Evolutionary conservation across 1,140 invertebrate species (phyloP), one percentile per base, ranked within the genome.

Genomic region (Liolophura sinensis): DNA sequence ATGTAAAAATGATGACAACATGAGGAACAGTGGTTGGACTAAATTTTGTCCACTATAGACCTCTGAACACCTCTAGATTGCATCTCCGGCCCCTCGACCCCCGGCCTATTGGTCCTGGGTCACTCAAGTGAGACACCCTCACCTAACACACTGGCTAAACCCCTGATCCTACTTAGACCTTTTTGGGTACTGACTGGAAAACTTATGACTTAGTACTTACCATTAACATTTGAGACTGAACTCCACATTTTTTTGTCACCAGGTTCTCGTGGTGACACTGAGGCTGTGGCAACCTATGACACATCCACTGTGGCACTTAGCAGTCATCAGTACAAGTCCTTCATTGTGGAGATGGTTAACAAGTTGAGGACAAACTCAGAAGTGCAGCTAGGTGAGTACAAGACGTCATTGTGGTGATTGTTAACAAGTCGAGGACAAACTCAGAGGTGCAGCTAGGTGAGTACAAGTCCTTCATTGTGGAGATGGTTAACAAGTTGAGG

Each of bases 401-500:
- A 57, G 16, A 27, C 31, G 3, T 58, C 81, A 89, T 89, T 75
- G 92, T 95, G 3, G 88, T 88, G 69, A 88, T 95, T 69, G 86
- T 93, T 27, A 91, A 91, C 76, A 93, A 92, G 87, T 87, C 95
- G 50, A 84, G 91, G 73, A 87, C 91, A 14, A 95, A 92, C 79
- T 90, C 90, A 31, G 91, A 93, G 72, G 91, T 96, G 7, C 91
- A 92, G 74, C 85, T 96, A 51, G 92, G 87, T 87, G 74, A 83
- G 64, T 95, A 95, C 84, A 91, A 94, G 78, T 90, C 91, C 1
- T 96, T 92, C 81, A 89, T 89, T 76, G 92, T 95, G 3, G 88
- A 88, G 70, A 88, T 95, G 69, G 86, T 93, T 27, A 91, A 91
- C 76, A 93, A 92, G 87, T 87, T 95, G 50, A 84, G 91, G 73